A percentile compares a stretch with the other conserved stretches of the same genome.
These are phyloP conservation scores for Prosapia bicincta DNA, from an alignment of 2,888 invertebrate genomes.

Conservation along the genomic window DNA sequence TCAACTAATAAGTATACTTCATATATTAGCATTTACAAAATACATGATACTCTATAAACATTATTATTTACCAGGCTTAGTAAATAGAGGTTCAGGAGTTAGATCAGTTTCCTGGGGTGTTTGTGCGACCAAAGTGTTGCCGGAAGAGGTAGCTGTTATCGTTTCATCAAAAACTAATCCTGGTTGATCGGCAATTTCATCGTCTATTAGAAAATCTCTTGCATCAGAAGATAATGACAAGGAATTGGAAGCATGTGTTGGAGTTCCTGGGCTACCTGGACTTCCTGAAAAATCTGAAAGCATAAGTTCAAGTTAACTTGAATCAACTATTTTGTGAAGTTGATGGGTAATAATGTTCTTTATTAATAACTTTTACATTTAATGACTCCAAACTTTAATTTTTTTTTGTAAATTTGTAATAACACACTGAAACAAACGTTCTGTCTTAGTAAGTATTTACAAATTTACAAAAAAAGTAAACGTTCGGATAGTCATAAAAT, in stretches of 20 bases:
- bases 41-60: too few relatives aligned
- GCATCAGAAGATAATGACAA: constrained; percentile 73
- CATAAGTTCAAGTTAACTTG: background rate
- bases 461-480: too few relatives aligned
- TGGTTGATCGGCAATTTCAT: constrained; percentile 89
- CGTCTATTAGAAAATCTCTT: constrained; percentile 77
- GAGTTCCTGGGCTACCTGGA: constrained; percentile 63
- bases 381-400: too few relatives aligned
- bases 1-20: too few relatives aligned
- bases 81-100: background rate
- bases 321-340: too few relatives aligned
- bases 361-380: too few relatives aligned
- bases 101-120: background rate
- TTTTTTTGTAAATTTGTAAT: too few relatives aligned
- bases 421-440: too few relatives aligned
- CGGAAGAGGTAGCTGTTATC: constrained; percentile 22
- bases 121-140: constrained; percentile 20
- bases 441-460: too few relatives aligned
- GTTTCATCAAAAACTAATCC: constrained; percentile 64
- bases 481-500: too few relatives aligned
- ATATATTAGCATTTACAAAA: too few relatives aligned
- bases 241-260: constrained; percentile 75
- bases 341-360: too few relatives aligned
- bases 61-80: constrained; percentile 2
- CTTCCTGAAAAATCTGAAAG: constrained; percentile 6